A percentile compares a stretch with the other conserved stretches of the same genome.
Evolutionary conservation across 2,113 vertebrate genomes (phyloP).

Genomic region (Cyanocitta stelleri): DNA sequence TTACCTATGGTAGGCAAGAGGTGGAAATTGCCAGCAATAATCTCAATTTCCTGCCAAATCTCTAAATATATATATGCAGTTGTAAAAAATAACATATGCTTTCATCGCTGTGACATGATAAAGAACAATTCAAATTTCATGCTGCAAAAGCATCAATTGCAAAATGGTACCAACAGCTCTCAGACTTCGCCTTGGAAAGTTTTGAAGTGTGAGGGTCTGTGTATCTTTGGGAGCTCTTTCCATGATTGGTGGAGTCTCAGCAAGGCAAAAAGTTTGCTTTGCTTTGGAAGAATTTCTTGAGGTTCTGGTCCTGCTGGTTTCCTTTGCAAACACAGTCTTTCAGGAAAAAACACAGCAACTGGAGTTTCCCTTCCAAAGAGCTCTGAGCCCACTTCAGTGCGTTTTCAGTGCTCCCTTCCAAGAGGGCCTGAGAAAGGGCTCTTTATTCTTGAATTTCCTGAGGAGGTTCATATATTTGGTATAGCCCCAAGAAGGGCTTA

Average conservation of each 20-base stretch:
- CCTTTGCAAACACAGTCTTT: not conserved
- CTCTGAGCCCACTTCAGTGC: not conserved
- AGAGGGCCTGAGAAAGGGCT: not conserved
- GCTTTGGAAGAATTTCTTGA: not conserved
- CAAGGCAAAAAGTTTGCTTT: not conserved
- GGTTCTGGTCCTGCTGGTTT: not conserved
- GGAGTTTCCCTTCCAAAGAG: not conserved
- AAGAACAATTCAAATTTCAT: not conserved
- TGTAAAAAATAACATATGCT: not conserved
- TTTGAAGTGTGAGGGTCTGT: not conserved
- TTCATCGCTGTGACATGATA: not conserved
- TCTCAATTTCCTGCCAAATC: not conserved
- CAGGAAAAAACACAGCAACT: not conserved
- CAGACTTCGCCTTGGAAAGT: not conserved
- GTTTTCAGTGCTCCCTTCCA: not conserved
- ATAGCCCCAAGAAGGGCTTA: not conserved
- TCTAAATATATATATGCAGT: not conserved
- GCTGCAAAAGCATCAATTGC: not conserved
- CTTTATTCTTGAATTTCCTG: conserved; percentile 23
- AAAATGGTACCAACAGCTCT: not conserved
- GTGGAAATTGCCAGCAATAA: not conserved
- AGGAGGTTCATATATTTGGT: not conserved
- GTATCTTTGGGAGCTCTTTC: not conserved
- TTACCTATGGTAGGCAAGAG: not conserved
- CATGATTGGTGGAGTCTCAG: not conserved